Conservation (phyloP, 2,888 invertebrate genomes). For the Limnephilus auricula region DNA sequence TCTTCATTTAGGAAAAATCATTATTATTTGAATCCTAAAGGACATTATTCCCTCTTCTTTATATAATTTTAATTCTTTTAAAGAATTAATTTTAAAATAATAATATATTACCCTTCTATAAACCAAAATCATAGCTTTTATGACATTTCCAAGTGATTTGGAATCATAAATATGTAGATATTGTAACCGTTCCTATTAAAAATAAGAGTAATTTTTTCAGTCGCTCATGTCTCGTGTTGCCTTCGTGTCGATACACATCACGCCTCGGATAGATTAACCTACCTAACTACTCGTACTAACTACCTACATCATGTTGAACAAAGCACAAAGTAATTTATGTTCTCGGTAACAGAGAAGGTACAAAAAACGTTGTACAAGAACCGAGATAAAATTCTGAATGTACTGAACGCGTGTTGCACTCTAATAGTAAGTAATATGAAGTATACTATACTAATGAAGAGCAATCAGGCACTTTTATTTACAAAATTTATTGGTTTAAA, state of each 20-base stretch:
- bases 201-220: constrained; percentile 63
- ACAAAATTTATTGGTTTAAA: not conserved
- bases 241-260: constrained; percentile 59
- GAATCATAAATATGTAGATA: not conserved
- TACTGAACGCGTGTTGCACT: not conserved
- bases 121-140: not conserved
- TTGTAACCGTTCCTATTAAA: constrained; percentile 51
- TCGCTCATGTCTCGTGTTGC: constrained; percentile 51
- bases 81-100: not conserved
- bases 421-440: not conserved
- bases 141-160: constrained; percentile 18
- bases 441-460: no score
- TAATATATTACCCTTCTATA: not conserved
- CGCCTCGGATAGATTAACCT: constrained; percentile 52
- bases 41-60: no score
- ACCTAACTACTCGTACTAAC: not conserved
- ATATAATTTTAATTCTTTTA: no score
- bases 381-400: not conserved
- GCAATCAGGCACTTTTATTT: not conserved
- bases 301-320: not conserved
- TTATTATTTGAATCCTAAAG: no score
- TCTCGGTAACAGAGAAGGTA: not conserved
- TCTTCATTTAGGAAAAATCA: no score
- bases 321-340: not conserved
- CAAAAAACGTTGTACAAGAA: not conserved